phyloP scores from a whole-genome alignment of 2,797 vertebrate genomes.

The Mastacembelus armatus region DNA sequence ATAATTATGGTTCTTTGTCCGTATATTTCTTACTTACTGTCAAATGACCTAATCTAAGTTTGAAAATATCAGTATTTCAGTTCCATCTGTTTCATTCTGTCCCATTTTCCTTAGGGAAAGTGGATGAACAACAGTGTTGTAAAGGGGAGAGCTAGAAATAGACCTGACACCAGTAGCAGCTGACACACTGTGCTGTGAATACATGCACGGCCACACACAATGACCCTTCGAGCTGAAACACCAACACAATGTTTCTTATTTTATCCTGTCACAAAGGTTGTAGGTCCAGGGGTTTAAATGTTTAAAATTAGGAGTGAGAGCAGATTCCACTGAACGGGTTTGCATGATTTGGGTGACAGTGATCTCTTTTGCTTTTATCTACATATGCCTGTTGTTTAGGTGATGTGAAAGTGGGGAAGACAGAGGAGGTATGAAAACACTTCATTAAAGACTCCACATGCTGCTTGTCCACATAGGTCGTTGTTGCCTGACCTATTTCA shows the following conservation, averaged over 20 bases:
- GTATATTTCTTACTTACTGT: too few relatives aligned
- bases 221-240: neutral
- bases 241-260: conserved; percentile 1
- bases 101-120: conserved; percentile 53
- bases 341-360: neutral
- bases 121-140: conserved; percentile 62
- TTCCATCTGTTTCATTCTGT: too few relatives aligned
- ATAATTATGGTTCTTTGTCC: too few relatives aligned
- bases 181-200: conserved; percentile 63
- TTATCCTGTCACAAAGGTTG: neutral
- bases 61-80: too few relatives aligned
- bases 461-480: too few relatives aligned
- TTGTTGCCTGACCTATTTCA: too few relatives aligned
- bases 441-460: too few relatives aligned
- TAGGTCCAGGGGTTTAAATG: neutral
- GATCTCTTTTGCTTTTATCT: neutral
- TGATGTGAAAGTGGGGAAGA: neutral
- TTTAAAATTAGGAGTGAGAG: neutral
- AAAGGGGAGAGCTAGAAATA: conserved; percentile 72
- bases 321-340: neutral
- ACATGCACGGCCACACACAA: conserved; percentile 48
- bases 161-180: conserved; percentile 69
- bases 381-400: neutral
- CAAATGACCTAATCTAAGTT: too few relatives aligned
- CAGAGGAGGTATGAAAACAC: neutral